Base-by-base conservation (phyloP, 2,888 invertebrate genomes). In the Sepiola atlantica region DNA sequence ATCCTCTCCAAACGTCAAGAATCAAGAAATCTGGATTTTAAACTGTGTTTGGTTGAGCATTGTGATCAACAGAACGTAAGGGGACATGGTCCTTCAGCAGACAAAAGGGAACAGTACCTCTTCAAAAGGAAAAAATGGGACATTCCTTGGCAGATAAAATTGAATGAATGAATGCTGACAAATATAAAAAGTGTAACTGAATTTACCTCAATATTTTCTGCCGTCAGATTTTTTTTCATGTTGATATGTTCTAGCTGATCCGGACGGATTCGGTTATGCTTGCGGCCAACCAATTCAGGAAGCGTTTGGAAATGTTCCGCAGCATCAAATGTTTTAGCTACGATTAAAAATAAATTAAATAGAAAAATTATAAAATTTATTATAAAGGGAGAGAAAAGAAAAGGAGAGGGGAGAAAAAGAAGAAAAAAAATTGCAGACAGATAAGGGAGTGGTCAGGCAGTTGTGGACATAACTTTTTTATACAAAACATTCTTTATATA, bases 241-340 rank as follows among this genome's bases (percentile, higher is more conserved):
- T 95, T 95, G 35, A 95, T 95, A 35, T 95, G 95, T 93, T 96
- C 96, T 55, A 98, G 95, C 94, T 97, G 97, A 2, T 98, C 97
- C 94, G 98, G 95, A 94, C 98, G 98, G 0, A 98, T 98, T 93
- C 98, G 97, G 97, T 99, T 98, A 96, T 98, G 98, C 96, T 98
- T 98, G 93, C 98, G 98, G 24, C 98, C 98, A 3, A 99, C 96
- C 18, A 99, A 97, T 0, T 98, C 97, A 0, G 98, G 98, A 97
- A 98, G 98, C 0, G 98, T 99, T 96, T 98, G 98, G 94, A 98
- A 97, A 95, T 98, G 98, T 96, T 98, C 98, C 0, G 98, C 98
- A 16, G 98, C 96, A 97, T 98, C 98, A 97, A 98, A 98, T 54
- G 98, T 97, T 95, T 98, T 98, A 0, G 97, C 97, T 97, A 95